A percentile compares a stretch with the other conserved stretches of the same genome.
Evolutionary conservation across 2,888 invertebrate genomes (phyloP).

Genomic region (Cheilosia scutellata): DNA sequence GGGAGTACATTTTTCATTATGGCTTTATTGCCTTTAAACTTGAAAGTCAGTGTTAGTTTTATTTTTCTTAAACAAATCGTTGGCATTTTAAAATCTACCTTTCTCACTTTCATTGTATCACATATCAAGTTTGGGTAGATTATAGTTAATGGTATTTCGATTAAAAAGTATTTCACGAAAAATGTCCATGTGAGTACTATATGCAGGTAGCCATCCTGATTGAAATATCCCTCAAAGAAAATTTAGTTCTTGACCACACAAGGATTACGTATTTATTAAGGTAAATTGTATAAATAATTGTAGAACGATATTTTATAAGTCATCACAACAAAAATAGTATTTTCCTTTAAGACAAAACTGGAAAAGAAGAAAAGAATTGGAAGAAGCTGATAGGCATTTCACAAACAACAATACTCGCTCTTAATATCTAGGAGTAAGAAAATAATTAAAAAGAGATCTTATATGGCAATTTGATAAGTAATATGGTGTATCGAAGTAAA

Average conservation of each 20-base stretch:
- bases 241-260: not conserved
- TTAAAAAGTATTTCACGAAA: too few relatives aligned
- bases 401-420: constrained; percentile 1
- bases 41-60: not conserved
- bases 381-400: not conserved
- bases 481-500: not conserved
- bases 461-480: not conserved
- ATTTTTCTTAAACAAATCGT: not conserved
- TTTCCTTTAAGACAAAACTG: not conserved
- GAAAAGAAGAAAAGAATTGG: too few relatives aligned
- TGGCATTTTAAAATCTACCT: not conserved
- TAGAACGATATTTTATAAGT: constrained; percentile 5
- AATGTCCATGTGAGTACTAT: too few relatives aligned
- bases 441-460: not conserved
- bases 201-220: too few relatives aligned
- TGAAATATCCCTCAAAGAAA: too few relatives aligned
- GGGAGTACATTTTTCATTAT: not conserved
- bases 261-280: not conserved
- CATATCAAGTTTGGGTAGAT: constrained; percentile 3
- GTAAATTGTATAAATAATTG: constrained; percentile 21
- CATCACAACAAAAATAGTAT: constrained; percentile 2
- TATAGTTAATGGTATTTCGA: constrained; percentile 6
- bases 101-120: not conserved
- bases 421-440: not conserved
- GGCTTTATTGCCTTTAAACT: not conserved